Base-by-base conservation (phyloP, 2,113 vertebrate species). In the Parus major region DNA sequence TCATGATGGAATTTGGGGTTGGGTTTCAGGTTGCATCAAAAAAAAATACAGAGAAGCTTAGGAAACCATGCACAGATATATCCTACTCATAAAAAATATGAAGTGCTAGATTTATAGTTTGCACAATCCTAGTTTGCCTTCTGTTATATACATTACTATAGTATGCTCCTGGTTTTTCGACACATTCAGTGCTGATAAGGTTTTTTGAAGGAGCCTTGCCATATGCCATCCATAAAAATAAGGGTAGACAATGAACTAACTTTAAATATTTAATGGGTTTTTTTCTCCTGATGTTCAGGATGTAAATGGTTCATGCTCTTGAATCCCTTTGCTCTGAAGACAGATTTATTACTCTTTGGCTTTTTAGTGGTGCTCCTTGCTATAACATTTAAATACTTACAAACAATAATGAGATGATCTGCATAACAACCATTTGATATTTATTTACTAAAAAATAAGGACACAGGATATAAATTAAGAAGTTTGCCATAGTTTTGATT, bases 1-100 rank as follows among this genome's bases (percentile, higher is more conserved):
- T 87, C 89, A 87, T 91, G 86, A 90, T 86, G 83, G 94, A 93
- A 95, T 90, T 28, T 55, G 21, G 72, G 82, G 56, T 24, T 82
- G 73, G 14, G 23, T 85, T 96, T 87, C 60, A 79, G 39, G 87
- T 55, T 87, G 9, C 12, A 42, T 66, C 0, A 12, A 44, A 71
- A 77, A 75, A 46, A 7, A 10, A 19, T 20, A 47, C 17, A 78
- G 22, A 11, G 22, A 83, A 73, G 27, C 33, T 86, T 64, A 70
- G 56, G 68, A 92, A 88, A 70, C 39, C 3, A 2, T 52, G 33
- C 33, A 70, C 8, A 90, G 55, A 39, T n/a, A 55, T 13, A 41
- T 33, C 15, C 39, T 60, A 24, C 41, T 69, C n/a, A 57, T 82
- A 72, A 76, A 90, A 85, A 64, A 42, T 9, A 53, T 9, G 15